A percentile compares a stretch with the other conserved stretches of the same genome.
Conservation (phyloP, 1,140 invertebrate species). For the Phortica variegata region DNA sequence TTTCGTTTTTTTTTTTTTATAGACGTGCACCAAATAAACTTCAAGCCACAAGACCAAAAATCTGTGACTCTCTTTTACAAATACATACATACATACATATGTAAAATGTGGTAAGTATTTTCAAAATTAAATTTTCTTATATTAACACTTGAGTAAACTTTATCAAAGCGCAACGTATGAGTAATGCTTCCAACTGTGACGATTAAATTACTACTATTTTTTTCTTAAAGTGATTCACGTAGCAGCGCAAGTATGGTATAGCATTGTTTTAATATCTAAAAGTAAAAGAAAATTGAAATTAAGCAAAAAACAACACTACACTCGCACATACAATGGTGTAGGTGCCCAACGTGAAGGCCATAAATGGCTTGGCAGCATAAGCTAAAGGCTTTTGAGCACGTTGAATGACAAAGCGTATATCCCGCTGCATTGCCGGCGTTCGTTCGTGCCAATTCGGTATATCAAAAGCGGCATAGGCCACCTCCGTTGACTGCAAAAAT, state of each 20-base stretch:
- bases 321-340: conserved; percentile 33
- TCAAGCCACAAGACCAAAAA: too few relatives aligned
- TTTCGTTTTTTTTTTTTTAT: too few relatives aligned
- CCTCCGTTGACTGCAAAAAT: conserved; percentile 27
- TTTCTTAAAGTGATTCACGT: conserved; percentile 9
- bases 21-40: too few relatives aligned
- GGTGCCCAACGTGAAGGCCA: conserved; percentile 32
- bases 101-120: too few relatives aligned
- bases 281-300: neutral
- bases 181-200: neutral
- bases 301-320: neutral
- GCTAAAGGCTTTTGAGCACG: conserved; percentile 33
- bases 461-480: conserved; percentile 36
- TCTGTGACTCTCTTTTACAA: too few relatives aligned
- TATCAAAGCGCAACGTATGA: too few relatives aligned
- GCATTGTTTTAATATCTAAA: conserved; percentile 33
- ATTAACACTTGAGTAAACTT: too few relatives aligned
- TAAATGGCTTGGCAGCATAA: conserved; percentile 31
- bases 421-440: conserved; percentile 23
- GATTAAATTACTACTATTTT: neutral
- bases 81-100: too few relatives aligned
- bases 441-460: conserved; percentile 34
- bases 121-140: neutral
- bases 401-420: conserved; percentile 34
- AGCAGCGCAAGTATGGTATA: conserved; percentile 31